A percentile compares a stretch with the other conserved stretches of the same genome.
phyloP scores from a whole-genome alignment of 2,113 vertebrate genomes.

The Xenus cinereus region DNA sequence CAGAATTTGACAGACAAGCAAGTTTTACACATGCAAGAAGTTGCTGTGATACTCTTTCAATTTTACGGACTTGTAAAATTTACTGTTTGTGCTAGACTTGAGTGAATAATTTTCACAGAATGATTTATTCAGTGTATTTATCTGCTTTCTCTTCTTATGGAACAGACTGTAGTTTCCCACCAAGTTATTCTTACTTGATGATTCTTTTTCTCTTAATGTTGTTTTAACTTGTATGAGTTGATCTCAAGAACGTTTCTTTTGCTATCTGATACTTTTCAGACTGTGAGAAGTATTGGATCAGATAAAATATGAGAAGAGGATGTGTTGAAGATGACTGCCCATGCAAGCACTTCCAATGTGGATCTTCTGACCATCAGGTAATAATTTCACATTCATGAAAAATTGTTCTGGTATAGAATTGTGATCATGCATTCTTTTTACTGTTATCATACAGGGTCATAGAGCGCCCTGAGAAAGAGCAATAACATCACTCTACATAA shows the following conservation, averaged over 20 bases:
- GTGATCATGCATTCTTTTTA: background rate
- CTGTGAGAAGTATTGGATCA: background rate
- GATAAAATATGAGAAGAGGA: background rate
- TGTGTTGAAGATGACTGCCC: background rate
- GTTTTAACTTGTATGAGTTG: background rate
- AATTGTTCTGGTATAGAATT: background rate
- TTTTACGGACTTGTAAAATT: background rate
- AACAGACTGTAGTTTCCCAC: background rate
- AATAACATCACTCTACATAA: background rate
- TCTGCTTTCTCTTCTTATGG: background rate
- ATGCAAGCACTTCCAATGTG: background rate
- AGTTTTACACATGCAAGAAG: background rate
- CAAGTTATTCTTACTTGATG: background rate
- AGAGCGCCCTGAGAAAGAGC: background rate
- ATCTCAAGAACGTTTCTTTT: background rate
- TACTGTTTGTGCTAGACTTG: background rate
- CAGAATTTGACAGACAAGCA: background rate
- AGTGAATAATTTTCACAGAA: background rate
- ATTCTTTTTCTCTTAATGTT: background rate
- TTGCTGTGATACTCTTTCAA: background rate
- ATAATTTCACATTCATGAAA: background rate
- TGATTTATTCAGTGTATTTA: background rate
- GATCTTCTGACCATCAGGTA: background rate
- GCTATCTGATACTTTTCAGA: background rate
- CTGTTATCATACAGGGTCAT: background rate